Percentiles rank a stretch among this genome's conserved stretches.
phyloP scores from a whole-genome alignment of 64 coral and sea anemone genomes.

The Cladopsammia gracilis region DNA sequence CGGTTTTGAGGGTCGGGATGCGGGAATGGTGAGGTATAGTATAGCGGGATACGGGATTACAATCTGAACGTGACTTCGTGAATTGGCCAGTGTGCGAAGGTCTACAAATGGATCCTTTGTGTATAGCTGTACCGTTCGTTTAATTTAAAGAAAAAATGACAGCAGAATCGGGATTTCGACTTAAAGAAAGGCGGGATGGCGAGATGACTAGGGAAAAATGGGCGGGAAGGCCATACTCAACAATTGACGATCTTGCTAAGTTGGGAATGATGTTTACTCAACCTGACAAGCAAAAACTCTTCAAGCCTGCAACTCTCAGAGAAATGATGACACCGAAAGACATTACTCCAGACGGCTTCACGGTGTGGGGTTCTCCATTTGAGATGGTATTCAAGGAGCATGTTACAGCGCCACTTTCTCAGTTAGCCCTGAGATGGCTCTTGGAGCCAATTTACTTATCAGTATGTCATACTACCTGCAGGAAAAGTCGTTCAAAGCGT shows the following conservation, averaged over 20 bases:
- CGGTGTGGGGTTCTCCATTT: slow-evolving; percentile 57
- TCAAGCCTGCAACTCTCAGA: slow-evolving; percentile 45
- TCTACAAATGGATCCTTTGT: too few species aligned
- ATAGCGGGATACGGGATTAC: too few species aligned
- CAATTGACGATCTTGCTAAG: slow-evolving; percentile 52
- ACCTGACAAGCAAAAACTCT: slow-evolving; percentile 13
- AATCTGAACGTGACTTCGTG: too few species aligned
- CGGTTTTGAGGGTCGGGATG: too few species aligned
- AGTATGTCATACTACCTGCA: not conserved
- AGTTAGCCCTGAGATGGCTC: not conserved
- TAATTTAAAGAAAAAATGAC: too few species aligned
- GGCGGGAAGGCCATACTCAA: too few species aligned
- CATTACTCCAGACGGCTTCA: slow-evolving; percentile 44
- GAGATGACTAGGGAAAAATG: too few species aligned
- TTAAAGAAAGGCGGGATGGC: too few species aligned
- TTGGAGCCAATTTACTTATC: not conserved
- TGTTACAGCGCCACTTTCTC: not conserved
- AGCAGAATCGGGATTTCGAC: too few species aligned
- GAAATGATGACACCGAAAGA: slow-evolving; percentile 37
- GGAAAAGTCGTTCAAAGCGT: not conserved
- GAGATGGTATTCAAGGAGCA: slow-evolving; percentile 36
- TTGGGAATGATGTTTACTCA: slow-evolving; percentile 54
- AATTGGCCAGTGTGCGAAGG: too few species aligned
- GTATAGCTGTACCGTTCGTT: too few species aligned
- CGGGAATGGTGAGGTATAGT: too few species aligned